Evolutionary conservation across 2,797 vertebrate genomes (phyloP).

Genomic region (Tachyglossus aculeatus): DNA sequence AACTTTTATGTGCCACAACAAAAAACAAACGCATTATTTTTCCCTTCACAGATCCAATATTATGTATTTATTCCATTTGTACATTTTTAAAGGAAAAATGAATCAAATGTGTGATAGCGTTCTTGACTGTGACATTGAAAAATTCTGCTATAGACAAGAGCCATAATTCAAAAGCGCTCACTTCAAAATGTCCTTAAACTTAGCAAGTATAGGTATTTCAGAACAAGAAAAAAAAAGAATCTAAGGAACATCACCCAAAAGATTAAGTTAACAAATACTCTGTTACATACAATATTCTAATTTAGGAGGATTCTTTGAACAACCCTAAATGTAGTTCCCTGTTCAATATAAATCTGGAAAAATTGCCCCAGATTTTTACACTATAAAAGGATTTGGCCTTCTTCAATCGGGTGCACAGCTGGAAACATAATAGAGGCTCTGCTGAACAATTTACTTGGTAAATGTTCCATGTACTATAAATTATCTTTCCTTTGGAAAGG

Average conservation of each 20-base stretch:
- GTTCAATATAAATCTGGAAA: slow-evolving; percentile 7
- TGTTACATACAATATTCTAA: background rate
- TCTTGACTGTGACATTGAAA: background rate
- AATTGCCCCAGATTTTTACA: background rate
- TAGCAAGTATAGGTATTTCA: background rate
- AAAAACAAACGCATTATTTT: slow-evolving; percentile 7
- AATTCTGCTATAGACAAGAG: background rate
- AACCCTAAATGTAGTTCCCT: background rate
- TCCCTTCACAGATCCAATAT: background rate
- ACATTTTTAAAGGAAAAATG: slow-evolving; percentile 3
- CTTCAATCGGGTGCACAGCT: slow-evolving; percentile 3
- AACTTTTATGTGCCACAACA: slow-evolving; percentile 18
- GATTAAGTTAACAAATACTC: slow-evolving; percentile 5
- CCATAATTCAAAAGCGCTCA: background rate
- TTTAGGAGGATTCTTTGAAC: background rate
- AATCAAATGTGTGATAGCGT: background rate
- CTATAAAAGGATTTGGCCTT: background rate
- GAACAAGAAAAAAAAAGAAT: background rate
- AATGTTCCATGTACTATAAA: slow-evolving; percentile 51
- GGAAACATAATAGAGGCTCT: slow-evolving; percentile 10
- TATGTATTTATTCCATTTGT: background rate
- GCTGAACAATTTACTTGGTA: slow-evolving; percentile 50
- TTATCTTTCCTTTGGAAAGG: slow-evolving; percentile 1
- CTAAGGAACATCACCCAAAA: slow-evolving; percentile 1
- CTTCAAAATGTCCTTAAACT: background rate